Percentiles rank a stretch among this genome's conserved stretches.
These are phyloP conservation scores for Stichopus horrens DNA, from an alignment of 53 echinoderm and acorn worm species.

Conservation along the genomic window DNA sequence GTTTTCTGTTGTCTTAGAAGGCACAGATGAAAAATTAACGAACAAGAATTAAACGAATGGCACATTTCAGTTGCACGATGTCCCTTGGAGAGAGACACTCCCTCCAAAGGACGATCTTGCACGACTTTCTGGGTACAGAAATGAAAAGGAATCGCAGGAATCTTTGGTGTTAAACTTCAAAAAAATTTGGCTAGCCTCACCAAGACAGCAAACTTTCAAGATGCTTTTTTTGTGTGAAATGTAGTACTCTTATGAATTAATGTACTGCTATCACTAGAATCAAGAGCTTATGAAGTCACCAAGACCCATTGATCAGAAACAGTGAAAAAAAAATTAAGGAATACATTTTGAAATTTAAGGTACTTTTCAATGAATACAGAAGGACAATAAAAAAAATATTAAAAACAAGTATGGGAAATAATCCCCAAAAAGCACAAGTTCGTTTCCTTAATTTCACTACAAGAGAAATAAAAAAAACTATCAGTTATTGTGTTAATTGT, in stretches of 20 bases:
- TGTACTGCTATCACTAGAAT: neutral
- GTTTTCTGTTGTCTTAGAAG: neutral
- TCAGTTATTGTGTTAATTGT: too few species aligned
- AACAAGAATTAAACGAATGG: slow-evolving; percentile 3
- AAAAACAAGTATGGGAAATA: neutral
- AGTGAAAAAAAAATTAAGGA: neutral
- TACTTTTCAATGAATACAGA: slow-evolving; percentile 32
- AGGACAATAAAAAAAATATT: neutral
- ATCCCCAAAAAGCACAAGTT: too few species aligned
- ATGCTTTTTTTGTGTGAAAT: neutral
- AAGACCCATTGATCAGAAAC: too few species aligned
- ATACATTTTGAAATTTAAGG: slow-evolving; percentile 31
- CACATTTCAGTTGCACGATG: neutral
- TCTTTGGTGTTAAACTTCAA: neutral
- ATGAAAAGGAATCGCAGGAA: neutral
- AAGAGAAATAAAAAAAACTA: too few species aligned
- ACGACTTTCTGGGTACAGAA: too few species aligned
- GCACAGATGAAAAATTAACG: slow-evolving; percentile 9
- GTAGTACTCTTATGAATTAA: neutral
- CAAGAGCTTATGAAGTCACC: too few species aligned
- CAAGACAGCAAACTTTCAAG: neutral
- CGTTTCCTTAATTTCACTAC: too few species aligned
- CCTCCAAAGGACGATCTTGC: neutral
- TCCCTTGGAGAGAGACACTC: neutral
- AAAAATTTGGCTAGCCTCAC: neutral